Percentiles rank a stretch among this genome's conserved stretches.
These are phyloP conservation scores for Nycteola revayana DNA, from an alignment of 2,888 invertebrate species.

Conservation along the genomic window DNA sequence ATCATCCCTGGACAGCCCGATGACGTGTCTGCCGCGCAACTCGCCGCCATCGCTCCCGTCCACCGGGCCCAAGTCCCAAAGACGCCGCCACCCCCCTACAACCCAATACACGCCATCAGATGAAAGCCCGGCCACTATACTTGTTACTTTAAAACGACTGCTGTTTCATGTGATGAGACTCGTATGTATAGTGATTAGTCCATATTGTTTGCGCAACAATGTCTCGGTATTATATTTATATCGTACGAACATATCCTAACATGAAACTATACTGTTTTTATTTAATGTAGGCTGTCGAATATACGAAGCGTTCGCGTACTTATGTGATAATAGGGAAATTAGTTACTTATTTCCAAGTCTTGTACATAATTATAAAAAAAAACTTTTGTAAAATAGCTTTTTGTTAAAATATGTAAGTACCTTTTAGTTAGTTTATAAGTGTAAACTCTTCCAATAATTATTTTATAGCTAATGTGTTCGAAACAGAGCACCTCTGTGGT, in stretches of 20 bases:
- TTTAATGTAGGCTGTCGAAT: slow-evolving; percentile 54
- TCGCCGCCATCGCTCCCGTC: slow-evolving; percentile 47
- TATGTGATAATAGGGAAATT: slow-evolving; percentile 77
- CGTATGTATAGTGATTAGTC: slow-evolving; percentile 47
- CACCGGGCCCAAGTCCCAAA: slow-evolving; percentile 70
- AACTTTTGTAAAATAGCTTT: slow-evolving; percentile 49
- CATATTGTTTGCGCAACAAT: slow-evolving; percentile 46
- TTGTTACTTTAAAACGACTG: slow-evolving; percentile 74
- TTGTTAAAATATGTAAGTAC: slow-evolving; percentile 36
- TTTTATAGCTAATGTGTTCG: slow-evolving; percentile 40
- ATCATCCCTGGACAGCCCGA: slow-evolving; percentile 64
- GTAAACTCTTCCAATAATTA: slow-evolving; percentile 53
- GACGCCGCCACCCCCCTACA: slow-evolving; percentile 76
- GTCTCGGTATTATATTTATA: slow-evolving; percentile 66
- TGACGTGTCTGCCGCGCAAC: slow-evolving; percentile 28
- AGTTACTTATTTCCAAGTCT: slow-evolving; percentile 62
- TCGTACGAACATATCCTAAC: slow-evolving; percentile 64
- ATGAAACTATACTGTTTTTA: slow-evolving; percentile 61
- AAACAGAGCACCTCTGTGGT: slow-evolving; percentile 40
- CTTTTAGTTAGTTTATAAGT: slow-evolving; percentile 40
- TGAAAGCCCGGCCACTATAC: slow-evolving; percentile 56
- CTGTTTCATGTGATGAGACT: slow-evolving; percentile 75
- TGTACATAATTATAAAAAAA: slow-evolving; percentile 64
- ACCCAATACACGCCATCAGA: slow-evolving; percentile 75
- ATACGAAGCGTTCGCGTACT: slow-evolving; percentile 61